Evolutionary conservation across 2,888 invertebrate species (phyloP).

Genomic region (Gibbula magus): DNA sequence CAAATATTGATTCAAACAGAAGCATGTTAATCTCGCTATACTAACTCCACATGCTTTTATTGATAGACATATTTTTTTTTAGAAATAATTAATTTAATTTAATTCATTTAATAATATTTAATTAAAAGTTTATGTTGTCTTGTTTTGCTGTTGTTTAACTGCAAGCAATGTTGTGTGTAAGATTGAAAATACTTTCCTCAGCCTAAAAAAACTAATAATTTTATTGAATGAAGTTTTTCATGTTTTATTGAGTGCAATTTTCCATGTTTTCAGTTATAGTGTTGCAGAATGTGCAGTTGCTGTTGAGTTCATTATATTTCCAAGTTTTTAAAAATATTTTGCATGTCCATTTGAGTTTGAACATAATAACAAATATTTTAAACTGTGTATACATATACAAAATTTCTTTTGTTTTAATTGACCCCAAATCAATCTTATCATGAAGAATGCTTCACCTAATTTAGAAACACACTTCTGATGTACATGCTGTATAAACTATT

Average conservation of each 20-base stretch:
- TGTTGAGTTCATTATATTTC: not conserved
- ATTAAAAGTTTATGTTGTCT: not conserved
- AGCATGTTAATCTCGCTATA: not conserved
- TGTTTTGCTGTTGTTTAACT: not conserved
- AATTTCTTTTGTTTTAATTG: too few relatives aligned
- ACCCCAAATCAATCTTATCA: too few relatives aligned
- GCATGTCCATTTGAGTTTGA: too few relatives aligned
- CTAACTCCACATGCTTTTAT: not conserved
- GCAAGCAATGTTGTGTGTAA: not conserved
- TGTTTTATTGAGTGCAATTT: not conserved
- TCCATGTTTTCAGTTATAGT: not conserved
- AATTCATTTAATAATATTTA: not conserved
- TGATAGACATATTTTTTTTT: not conserved
- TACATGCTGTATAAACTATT: too few relatives aligned
- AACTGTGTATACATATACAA: too few relatives aligned
- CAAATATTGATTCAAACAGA: too few relatives aligned
- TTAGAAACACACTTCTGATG: too few relatives aligned
- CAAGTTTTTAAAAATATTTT: not conserved
- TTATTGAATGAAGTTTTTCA: not conserved
- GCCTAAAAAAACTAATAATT: not conserved
- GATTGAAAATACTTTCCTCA: not conserved
- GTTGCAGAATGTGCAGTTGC: not conserved
- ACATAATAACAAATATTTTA: too few relatives aligned
- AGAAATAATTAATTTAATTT: not conserved
- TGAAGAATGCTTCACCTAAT: too few relatives aligned